A percentile compares a stretch with the other conserved stretches of the same genome.
phyloP scores from a whole-genome alignment of 2,113 vertebrate genomes.

The Azemiops feae region DNA sequence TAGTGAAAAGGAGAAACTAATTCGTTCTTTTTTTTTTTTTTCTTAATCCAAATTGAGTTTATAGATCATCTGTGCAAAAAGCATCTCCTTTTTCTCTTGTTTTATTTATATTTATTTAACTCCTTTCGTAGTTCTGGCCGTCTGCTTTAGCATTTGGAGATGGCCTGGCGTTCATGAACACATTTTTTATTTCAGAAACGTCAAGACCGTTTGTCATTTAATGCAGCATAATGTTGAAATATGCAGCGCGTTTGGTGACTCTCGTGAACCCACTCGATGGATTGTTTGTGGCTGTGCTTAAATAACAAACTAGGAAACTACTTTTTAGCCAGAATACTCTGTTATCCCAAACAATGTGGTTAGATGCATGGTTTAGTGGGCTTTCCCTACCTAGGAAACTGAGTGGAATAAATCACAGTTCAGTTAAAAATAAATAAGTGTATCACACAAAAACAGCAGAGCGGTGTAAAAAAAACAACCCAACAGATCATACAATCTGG shows the following conservation, averaged over 20 bases:
- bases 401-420: background rate
- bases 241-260: background rate
- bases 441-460: background rate
- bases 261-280: background rate
- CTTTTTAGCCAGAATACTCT: background rate
- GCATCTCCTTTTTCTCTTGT: background rate
- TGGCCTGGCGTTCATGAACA: background rate
- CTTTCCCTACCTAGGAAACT: background rate
- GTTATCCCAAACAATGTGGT: background rate
- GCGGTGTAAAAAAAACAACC: background rate
- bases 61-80: too few species aligned
- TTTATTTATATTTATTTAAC: background rate
- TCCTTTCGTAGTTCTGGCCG: too few species aligned
- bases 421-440: background rate
- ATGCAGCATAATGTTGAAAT: background rate
- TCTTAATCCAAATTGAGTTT: too few species aligned
- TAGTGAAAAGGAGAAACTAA: background rate
- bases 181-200: background rate
- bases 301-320: background rate
- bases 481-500: background rate
- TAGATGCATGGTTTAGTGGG: background rate
- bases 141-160: background rate
- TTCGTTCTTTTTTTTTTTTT: background rate
- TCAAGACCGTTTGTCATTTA: background rate
- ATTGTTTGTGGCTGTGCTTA: background rate